Evolutionary conservation across 1,140 invertebrate species (phyloP), one percentile per base, ranked within the genome.

Genomic region (Asobara japonica): DNA sequence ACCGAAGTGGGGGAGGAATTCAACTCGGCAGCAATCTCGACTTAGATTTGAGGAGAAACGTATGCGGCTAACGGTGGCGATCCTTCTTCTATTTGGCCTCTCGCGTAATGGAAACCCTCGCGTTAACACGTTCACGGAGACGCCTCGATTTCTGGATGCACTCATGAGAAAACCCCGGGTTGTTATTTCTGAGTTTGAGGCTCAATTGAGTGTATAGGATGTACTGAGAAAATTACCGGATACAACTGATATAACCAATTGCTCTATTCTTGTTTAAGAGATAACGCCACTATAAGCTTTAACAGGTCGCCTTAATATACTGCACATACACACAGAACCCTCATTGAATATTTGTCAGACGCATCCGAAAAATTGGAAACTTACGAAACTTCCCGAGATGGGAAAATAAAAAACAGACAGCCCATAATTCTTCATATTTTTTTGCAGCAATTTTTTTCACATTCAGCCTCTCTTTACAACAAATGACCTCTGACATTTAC

Each of bases 41-140:
- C 75, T 78, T 45, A 69, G 75, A 77, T 78, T 81, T 76, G 73
- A 62, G 69, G 27, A 29, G 36, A 61, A 29, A 61, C 3, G 22
- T 61, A 61, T 61, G 25, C 56, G 11, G 22, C 16, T 29, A 27
- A 61, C 56, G 70, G 62, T 65, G 65, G 78, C 71, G 78, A 70
- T 73, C 77, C 78, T 74, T 68, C 73, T 68, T 56, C 51, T 36
- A 30, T 45, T 51, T 4, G 8, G 27, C 0, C 20, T 11, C 45
- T 29, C 41, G 27, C 36, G 62, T 79, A 78, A 81, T 79, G 74
- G 76, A 80, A 81, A 76, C 74, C 20, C 72, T 61, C 62, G 48
- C 74, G 71, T 80, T 78, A 79, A 73, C 76, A 51, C 69, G 66
- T 76, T 75, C 71, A 61, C 56, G 27, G 27, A 30, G 8, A 61